Percentiles rank a stretch among this genome's conserved stretches.
phyloP scores from a whole-genome alignment of 2,113 vertebrate species.

The Neopipo cinnamomea region DNA sequence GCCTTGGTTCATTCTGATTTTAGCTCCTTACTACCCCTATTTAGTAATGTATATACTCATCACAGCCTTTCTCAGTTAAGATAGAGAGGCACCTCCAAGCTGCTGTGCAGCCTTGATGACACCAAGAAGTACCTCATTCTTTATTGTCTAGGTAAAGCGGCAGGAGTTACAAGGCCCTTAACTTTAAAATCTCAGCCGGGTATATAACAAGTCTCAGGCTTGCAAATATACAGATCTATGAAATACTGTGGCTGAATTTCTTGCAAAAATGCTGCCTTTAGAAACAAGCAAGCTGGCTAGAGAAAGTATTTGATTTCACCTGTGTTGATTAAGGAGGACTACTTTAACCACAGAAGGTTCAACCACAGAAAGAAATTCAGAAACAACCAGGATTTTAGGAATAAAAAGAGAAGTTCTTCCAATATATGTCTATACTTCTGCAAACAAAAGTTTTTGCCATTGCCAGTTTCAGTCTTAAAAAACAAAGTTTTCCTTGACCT shows the following conservation, averaged over 20 bases:
- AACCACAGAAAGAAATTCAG: not conserved
- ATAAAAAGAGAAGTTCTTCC: not conserved
- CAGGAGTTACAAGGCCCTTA: not conserved
- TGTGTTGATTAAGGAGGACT: not conserved
- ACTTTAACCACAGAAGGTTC: not conserved
- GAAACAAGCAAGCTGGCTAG: not conserved
- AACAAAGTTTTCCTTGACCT: not conserved
- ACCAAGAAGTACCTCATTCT: not conserved
- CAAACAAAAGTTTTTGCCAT: not conserved
- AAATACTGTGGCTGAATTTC: not conserved
- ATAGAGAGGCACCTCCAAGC: not conserved
- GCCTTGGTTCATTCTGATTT: not conserved
- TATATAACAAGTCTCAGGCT: not conserved
- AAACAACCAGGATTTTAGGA: not conserved
- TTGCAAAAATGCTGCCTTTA: not conserved
- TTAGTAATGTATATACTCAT: not conserved
- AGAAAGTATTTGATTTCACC: not conserved
- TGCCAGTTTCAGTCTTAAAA: not conserved
- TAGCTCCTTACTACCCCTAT: not conserved
- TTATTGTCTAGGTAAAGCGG: not conserved
- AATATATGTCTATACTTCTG: not conserved
- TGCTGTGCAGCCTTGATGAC: not conserved
- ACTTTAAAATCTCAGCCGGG: not conserved
- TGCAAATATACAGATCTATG: not conserved
- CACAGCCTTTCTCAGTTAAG: not conserved